Conservation (phyloP, 2,888 invertebrate genomes). For the Automeris io region DNA sequence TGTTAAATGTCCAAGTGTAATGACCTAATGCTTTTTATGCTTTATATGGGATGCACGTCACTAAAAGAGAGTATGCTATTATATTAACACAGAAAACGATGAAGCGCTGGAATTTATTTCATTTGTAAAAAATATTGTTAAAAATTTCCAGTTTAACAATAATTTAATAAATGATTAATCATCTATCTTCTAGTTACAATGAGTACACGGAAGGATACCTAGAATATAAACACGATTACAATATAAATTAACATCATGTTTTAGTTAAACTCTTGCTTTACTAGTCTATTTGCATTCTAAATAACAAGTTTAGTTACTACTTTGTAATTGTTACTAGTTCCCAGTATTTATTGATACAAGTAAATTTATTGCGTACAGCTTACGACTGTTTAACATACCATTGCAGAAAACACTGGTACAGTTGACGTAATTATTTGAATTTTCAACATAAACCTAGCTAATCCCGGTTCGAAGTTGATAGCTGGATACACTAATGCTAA, state of each 20-base stretch:
- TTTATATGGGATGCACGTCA: too few relatives aligned
- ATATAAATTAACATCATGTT: not conserved
- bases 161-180: too few relatives aligned
- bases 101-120: too few relatives aligned
- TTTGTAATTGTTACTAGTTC: constrained; percentile 1
- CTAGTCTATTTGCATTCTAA: not conserved
- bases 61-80: too few relatives aligned
- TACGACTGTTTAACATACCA: constrained; percentile 4
- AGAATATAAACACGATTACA: constrained; percentile 2
- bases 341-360: not conserved
- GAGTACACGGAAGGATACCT: not conserved
- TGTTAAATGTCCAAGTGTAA: too few relatives aligned
- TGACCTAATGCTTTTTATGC: too few relatives aligned
- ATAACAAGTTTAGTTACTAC: constrained; percentile 1
- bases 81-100: too few relatives aligned
- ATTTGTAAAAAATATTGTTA: too few relatives aligned
- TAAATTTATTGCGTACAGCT: not conserved
- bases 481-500: constrained; percentile 34
- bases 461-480: constrained; percentile 51
- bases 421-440: constrained; percentile 46
- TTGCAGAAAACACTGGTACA: constrained; percentile 7
- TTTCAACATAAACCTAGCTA: constrained; percentile 41
- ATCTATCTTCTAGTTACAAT: not conserved
- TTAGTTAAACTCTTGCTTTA: not conserved
- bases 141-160: too few relatives aligned